Base-by-base conservation (phyloP, 1,140 invertebrate genomes). In the Phortica variegata region DNA sequence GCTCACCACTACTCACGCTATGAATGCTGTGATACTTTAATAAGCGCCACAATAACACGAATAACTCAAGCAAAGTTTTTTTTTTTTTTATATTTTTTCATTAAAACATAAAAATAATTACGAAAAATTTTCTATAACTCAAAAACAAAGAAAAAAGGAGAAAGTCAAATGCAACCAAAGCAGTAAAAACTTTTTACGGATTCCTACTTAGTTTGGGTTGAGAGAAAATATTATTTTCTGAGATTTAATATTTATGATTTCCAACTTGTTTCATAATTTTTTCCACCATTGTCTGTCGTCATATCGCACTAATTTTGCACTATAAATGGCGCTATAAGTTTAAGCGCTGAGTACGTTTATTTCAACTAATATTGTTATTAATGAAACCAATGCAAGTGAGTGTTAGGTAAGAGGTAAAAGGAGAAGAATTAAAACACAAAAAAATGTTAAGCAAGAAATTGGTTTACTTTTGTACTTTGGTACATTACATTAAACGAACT, bases 91-190 rank as follows among this genome's bases (percentile, higher is more conserved):
- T 58, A 65, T 61, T 65, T 65, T 65, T 56, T 52, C 61, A 65
- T 65, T 65, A 65, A 61, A 65, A 65, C 58, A 65, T 55, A 65
- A 65, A 65, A 65, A 65, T 65, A 65, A 65, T 65, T 65, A 55
- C 58, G 49, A 61, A 65, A 65, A 61, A 61, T 65, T 65, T 45
- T 58, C 34, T n/a, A n/a, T n/a, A n/a, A n/a, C n/a, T n/a, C n/a
- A n/a, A n/a, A 26, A 26, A 26, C 5, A 26, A 10, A 10, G 23
- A 26, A 26, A 26, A 26, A 6, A 6, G 23, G 23, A 26, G 23
- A 26, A 26, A 26, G 23, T 26, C 5, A 26, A 26, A 26, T 26
- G 23, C 23, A 26, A 6, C 5, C 23, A 26, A 26, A 6, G 10
- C 10, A 26, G 23, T 26, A 6, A 47, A 40, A 65, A 65, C 55